A percentile compares a stretch with the other conserved stretches of the same genome.
These are phyloP conservation scores for Merops nubicus DNA, from an alignment of 2,113 vertebrate species.

Conservation along the genomic window DNA sequence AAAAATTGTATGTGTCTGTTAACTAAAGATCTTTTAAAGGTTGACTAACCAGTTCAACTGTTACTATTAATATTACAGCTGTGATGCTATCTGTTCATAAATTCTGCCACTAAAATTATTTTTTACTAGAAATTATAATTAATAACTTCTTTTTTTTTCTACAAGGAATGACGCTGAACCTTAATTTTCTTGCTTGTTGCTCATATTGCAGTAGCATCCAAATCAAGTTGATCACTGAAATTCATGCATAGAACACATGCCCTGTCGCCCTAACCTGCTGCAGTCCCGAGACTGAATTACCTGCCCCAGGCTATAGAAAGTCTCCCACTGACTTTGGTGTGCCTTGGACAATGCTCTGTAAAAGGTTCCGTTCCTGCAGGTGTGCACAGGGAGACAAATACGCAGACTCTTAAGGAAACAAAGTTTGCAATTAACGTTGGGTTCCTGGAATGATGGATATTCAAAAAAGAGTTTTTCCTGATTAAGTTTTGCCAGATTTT, in stretches of 20 bases:
- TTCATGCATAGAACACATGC: neutral
- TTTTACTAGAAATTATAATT: neutral
- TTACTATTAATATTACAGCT: neutral
- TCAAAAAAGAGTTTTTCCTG: neutral
- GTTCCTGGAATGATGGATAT: neutral
- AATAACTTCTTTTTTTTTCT: neutral
- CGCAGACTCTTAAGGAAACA: neutral
- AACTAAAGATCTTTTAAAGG: neutral
- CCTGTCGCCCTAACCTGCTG: neutral
- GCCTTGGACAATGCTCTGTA: neutral
- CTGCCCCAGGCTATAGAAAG: neutral
- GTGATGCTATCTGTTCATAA: neutral
- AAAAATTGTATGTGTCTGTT: neutral
- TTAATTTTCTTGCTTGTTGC: slow-evolving; percentile 30
- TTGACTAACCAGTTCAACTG: neutral
- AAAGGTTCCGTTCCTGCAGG: neutral
- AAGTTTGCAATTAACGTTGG: neutral
- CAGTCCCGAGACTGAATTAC: neutral
- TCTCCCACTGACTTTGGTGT: neutral
- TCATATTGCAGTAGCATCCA: neutral
- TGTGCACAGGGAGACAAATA: neutral
- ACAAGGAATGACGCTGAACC: neutral
- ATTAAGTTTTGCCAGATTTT: neutral
- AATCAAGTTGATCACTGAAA: slow-evolving; percentile 1
- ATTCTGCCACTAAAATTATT: neutral